Conservation (phyloP, 2,113 vertebrate genomes). For the Callionymus lyra region DNA sequence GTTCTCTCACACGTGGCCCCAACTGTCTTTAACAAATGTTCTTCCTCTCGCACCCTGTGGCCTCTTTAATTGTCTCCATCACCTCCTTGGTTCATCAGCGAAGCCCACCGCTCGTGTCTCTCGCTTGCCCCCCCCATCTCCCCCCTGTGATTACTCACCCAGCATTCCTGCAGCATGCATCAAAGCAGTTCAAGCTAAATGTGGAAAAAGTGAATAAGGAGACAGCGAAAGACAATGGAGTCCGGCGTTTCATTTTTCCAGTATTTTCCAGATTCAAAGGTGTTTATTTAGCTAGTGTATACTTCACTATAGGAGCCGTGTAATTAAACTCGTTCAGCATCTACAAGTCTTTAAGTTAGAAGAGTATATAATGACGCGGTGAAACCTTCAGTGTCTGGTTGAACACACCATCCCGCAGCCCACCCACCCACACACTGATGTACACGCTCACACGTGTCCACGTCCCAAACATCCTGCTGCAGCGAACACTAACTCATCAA, state of each 20-base stretch:
- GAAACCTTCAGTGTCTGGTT: slow-evolving; percentile 17
- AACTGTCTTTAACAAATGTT: slow-evolving; percentile 34
- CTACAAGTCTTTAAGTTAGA: slow-evolving; percentile 28
- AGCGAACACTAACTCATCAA: slow-evolving; percentile 58
- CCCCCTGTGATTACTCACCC: slow-evolving; percentile 52
- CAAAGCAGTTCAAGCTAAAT: slow-evolving; percentile 64
- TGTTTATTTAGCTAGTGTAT: slow-evolving; percentile 18
- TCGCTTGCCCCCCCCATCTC: slow-evolving; percentile 25
- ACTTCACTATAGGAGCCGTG: slow-evolving; percentile 7
- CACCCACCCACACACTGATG: slow-evolving; percentile 24
- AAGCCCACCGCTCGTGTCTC: slow-evolving; percentile 22
- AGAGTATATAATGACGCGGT: slow-evolving; percentile 25
- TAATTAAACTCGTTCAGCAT: slow-evolving; percentile 29
- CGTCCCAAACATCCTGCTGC: slow-evolving; percentile 63
- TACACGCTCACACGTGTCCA: slow-evolving; percentile 33
- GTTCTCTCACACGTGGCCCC: slow-evolving; percentile 29
- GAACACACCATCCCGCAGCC: slow-evolving; percentile 10
- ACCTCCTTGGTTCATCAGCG: slow-evolving; percentile 56
- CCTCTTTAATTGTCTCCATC: slow-evolving; percentile 61
- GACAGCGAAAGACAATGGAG: slow-evolving; percentile 45
- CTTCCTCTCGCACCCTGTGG: slow-evolving; percentile 55
- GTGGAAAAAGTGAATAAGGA: slow-evolving; percentile 68
- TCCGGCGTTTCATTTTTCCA: slow-evolving; percentile 42
- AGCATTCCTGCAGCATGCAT: slow-evolving; percentile 60
- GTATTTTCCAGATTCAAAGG: slow-evolving; percentile 33